Percentiles rank a stretch among this genome's conserved stretches.
These are phyloP conservation scores for Neomorphus geoffroyi DNA, from an alignment of 2,797 vertebrate species.

Conservation along the genomic window DNA sequence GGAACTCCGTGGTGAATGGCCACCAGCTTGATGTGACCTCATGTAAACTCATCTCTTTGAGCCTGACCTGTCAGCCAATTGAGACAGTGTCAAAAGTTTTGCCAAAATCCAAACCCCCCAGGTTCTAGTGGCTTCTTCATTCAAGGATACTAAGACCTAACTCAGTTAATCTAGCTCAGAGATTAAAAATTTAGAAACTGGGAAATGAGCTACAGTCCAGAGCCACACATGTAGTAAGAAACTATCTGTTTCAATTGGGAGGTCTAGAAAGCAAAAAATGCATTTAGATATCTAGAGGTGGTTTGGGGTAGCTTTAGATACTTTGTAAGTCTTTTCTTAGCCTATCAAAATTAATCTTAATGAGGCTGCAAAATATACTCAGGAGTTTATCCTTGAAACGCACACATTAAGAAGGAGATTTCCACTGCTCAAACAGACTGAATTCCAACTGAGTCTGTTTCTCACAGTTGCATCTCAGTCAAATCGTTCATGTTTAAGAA, in stretches of 20 bases:
- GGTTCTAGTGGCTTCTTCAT: not conserved
- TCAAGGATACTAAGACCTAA: not conserved
- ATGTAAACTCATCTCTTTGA: no score
- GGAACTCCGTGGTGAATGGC: no score
- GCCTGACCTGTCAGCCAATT: rapidly evolving
- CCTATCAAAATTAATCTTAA: not conserved
- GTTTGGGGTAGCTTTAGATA: not conserved
- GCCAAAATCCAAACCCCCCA: not conserved
- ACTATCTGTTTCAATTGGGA: not conserved
- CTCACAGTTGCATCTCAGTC: not conserved
- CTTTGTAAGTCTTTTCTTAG: rapidly evolving
- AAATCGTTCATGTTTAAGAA: not conserved
- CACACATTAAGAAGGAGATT: not conserved
- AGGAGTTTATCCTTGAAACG: not conserved
- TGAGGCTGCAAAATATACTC: not conserved
- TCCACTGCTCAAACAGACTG: not conserved
- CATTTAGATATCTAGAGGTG: not conserved
- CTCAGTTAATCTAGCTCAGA: not conserved
- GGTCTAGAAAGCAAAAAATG: not conserved
- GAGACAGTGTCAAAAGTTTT: not conserved
- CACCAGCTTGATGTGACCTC: not conserved
- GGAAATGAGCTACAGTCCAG: not conserved
- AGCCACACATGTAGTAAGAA: not conserved
- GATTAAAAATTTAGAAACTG: not conserved
- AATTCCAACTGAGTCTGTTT: not conserved